Percentiles rank a stretch among this genome's conserved stretches.
Evolutionary conservation across 2,797 vertebrate genomes (phyloP).

Genomic region (Serranus cabrilla): DNA sequence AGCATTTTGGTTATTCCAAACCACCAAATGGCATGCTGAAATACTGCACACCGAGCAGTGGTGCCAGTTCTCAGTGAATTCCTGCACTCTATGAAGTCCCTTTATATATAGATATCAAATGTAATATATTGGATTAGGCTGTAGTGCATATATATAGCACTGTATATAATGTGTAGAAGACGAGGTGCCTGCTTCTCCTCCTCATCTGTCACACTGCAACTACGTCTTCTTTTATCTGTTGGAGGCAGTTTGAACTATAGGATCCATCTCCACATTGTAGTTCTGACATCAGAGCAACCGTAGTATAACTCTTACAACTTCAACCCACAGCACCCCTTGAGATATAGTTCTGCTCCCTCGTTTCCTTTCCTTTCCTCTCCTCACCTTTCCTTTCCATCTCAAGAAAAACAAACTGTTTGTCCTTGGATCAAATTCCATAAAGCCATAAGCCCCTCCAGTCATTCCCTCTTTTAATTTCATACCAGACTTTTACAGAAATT

Average conservation of each 20-base stretch:
- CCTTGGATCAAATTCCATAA: constrained; percentile 56
- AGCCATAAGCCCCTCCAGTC: constrained; percentile 61
- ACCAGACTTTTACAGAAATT: constrained; percentile 68
- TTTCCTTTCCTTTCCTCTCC: not conserved
- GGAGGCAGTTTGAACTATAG: constrained; percentile 21
- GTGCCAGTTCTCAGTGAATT: constrained; percentile 17
- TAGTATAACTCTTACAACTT: constrained; percentile 13
- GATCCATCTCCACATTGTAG: constrained; percentile 17
- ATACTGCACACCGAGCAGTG: constrained; percentile 27
- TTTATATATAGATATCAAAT: constrained; percentile 45
- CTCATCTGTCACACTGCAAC: constrained; percentile 47
- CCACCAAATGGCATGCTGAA: constrained; percentile 19
- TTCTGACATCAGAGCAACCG: constrained; percentile 28
- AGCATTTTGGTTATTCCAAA: constrained; percentile 38
- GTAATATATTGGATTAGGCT: constrained; percentile 49
- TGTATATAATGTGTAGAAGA: constrained; percentile 36
- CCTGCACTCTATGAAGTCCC: constrained; percentile 14
- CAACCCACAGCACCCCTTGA: constrained; percentile 8
- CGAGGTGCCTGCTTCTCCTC: constrained; percentile 33
- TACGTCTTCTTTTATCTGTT: constrained; percentile 40
- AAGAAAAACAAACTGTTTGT: constrained; percentile 49
- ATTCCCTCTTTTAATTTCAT: constrained; percentile 73
- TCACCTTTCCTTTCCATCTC: constrained; percentile 2
- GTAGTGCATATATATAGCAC: constrained; percentile 21
- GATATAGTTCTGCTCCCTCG: not conserved